Conservation (phyloP, 2,113 vertebrate genomes). For the Cololabis saira region DNA sequence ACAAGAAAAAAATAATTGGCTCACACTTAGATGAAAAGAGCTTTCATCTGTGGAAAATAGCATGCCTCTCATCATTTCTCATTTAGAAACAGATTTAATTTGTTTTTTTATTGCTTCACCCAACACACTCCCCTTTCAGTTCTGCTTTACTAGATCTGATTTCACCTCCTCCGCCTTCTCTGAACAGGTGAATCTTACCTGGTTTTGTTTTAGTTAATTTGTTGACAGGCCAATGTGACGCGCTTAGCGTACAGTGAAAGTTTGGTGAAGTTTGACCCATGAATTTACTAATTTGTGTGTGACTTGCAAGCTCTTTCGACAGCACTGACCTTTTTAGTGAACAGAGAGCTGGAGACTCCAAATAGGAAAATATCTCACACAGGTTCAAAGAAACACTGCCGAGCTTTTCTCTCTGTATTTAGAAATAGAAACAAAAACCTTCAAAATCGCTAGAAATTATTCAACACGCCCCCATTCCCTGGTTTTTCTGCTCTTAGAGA, state of each 20-base stretch:
- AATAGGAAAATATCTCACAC: not conserved
- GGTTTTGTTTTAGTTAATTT: not conserved
- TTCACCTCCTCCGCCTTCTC: not conserved
- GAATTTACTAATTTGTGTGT: slow-evolving; percentile 8
- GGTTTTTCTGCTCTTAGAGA: too few species aligned
- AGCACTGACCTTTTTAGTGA: slow-evolving; percentile 32
- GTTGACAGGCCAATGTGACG: not conserved
- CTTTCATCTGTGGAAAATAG: slow-evolving; percentile 56
- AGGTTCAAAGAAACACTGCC: not conserved
- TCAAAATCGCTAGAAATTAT: not conserved
- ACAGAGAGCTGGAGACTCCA: not conserved
- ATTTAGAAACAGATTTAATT: slow-evolving; percentile 9
- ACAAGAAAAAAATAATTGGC: slow-evolving; percentile 65
- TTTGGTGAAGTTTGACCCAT: slow-evolving; percentile 11
- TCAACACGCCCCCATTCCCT: too few species aligned
- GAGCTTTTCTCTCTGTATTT: not conserved
- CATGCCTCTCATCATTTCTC: slow-evolving; percentile 12
- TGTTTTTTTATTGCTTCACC: slow-evolving; percentile 7
- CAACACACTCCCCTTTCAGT: slow-evolving; percentile 7
- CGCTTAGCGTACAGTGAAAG: not conserved
- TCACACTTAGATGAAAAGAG: slow-evolving; percentile 45
- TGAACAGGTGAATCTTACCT: not conserved
- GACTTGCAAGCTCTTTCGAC: not conserved
- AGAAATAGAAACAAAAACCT: not conserved
- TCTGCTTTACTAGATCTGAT: not conserved